phyloP scores from a whole-genome alignment of 2,888 invertebrate genomes.

The Galerucella calmariensis region DNA sequence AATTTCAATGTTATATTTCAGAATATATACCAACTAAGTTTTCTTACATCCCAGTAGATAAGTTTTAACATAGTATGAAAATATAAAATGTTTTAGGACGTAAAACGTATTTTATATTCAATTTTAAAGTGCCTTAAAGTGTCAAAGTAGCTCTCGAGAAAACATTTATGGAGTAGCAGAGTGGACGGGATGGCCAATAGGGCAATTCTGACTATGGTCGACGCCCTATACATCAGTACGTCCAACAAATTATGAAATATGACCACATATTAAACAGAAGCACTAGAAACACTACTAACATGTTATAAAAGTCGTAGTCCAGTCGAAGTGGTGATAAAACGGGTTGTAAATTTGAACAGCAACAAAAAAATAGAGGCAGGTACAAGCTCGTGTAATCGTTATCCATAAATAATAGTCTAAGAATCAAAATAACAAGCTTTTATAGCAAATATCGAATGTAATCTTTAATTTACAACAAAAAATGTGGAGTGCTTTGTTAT shows the following conservation, averaged over 20 bases:
- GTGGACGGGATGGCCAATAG: background rate
- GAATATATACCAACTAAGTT: too few species aligned
- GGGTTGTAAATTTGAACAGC: background rate
- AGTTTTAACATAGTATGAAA: background rate
- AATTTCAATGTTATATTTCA: too few species aligned
- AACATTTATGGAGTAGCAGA: conserved; percentile 14
- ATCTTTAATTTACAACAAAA: too few species aligned
- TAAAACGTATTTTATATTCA: background rate
- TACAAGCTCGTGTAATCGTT: too few species aligned
- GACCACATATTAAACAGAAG: conserved; percentile 23
- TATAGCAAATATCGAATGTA: too few species aligned
- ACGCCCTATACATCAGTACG: conserved; percentile 13
- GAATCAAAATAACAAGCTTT: too few species aligned
- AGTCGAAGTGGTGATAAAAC: background rate
- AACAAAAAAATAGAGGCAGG: background rate
- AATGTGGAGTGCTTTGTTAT: too few species aligned
- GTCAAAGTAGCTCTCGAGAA: background rate
- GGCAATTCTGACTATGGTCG: conserved; percentile 8
- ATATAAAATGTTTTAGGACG: background rate
- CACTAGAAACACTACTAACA: background rate
- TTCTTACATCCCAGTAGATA: background rate
- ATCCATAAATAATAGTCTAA: too few species aligned
- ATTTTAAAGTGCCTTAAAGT: background rate
- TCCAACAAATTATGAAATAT: conserved; percentile 20
- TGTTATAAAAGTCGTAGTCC: background rate